phyloP scores from a whole-genome alignment of 2,888 invertebrate species.

The Amitus sp. region DNA sequence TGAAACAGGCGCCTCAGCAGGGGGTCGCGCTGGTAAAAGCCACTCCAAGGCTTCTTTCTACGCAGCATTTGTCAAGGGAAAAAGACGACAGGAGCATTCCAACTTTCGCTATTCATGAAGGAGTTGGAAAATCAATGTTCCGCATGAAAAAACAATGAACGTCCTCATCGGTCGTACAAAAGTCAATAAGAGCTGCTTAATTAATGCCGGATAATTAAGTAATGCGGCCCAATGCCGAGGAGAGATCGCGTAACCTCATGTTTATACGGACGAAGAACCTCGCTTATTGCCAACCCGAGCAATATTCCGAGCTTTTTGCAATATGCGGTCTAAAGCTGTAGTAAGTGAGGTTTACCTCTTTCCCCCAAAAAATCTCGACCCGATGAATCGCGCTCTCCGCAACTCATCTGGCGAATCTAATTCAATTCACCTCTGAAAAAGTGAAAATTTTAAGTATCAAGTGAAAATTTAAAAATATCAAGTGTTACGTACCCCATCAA shows the following conservation, averaged over 20 bases:
- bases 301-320: constrained; percentile 3
- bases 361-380: background rate
- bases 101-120: constrained; percentile 1
- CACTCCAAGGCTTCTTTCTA: constrained; percentile 22
- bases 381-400: background rate
- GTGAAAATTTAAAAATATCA: too few relatives aligned
- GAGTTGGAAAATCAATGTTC: background rate
- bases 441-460: too few relatives aligned
- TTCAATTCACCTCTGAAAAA: too few relatives aligned
- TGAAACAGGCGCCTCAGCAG: too few relatives aligned
- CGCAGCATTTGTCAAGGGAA: constrained; percentile 3
- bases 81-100: background rate
- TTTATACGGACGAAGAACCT: background rate
- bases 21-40: constrained; percentile 19
- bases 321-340: background rate
- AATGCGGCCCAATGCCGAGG: background rate
- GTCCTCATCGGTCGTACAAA: background rate
- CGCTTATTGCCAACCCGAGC: constrained; percentile 4
- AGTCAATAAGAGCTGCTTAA: background rate
- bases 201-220: constrained; percentile 4
- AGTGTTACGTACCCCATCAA: too few relatives aligned
- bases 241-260: background rate
- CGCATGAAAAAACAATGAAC: background rate
- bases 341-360: background rate
- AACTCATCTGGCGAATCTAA: background rate